Conservation (phyloP, 2,113 vertebrate genomes). For the Halichoerus grypus region DNA sequence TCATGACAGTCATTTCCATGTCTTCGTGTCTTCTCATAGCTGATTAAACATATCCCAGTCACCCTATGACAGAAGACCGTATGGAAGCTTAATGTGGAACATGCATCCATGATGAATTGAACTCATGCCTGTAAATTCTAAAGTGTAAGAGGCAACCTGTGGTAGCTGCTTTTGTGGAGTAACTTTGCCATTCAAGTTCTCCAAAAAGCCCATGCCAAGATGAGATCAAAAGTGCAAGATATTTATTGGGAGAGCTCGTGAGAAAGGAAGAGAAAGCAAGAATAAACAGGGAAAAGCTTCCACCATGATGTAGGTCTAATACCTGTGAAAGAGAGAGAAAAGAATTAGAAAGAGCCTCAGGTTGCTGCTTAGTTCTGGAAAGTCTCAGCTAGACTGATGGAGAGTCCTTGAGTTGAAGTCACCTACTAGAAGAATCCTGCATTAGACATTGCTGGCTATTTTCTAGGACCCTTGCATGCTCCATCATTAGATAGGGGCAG, state of each 20-base stretch:
- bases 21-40: neutral
- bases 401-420: neutral
- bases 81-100: neutral
- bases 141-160: neutral
- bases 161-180: neutral
- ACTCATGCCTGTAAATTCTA: neutral
- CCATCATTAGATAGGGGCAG: neutral
- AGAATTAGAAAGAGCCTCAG: neutral
- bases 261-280: neutral
- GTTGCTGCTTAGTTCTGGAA: neutral
- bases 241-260: neutral
- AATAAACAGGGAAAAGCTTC: neutral
- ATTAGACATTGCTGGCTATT: neutral
- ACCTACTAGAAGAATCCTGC: neutral
- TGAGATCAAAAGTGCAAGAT: neutral
- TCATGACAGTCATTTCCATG: neutral
- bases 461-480: neutral
- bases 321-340: neutral
- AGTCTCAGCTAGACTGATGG: neutral
- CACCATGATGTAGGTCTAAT: neutral
- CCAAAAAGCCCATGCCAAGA: neutral
- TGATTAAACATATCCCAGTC: neutral
- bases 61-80: neutral
- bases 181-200: neutral
- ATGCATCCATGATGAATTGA: neutral